These are phyloP conservation scores for Lutjanus argentimaculatus DNA, from an alignment of 2,797 vertebrate species.

Conservation along the genomic window DNA sequence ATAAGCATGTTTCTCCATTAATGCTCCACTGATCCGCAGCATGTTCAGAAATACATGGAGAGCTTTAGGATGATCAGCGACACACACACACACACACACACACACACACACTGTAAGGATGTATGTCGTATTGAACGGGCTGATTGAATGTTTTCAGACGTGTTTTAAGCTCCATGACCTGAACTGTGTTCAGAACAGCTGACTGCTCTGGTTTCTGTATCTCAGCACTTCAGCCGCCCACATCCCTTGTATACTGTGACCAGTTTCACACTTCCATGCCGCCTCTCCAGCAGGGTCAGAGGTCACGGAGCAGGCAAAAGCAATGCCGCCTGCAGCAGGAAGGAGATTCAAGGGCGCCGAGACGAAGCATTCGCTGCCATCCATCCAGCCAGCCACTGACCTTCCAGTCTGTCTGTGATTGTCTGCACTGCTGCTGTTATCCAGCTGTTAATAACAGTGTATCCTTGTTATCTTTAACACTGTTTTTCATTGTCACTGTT, in stretches of 20 bases:
- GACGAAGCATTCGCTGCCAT: background rate
- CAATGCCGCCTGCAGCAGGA: background rate
- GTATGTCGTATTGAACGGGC: background rate
- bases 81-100: slow-evolving; percentile 16
- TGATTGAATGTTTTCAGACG: slow-evolving; percentile 3
- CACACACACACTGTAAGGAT: background rate
- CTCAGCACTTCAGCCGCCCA: too few relatives aligned
- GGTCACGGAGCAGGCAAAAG: slow-evolving; percentile 6
- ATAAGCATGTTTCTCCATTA: slow-evolving; percentile 43
- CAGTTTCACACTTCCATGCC: background rate
- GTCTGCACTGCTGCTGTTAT: background rate
- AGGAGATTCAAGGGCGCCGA: background rate
- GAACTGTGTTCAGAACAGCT: background rate
- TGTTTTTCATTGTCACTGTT: background rate
- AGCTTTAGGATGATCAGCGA: slow-evolving; percentile 19
- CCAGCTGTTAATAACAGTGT: background rate
- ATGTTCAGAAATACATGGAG: slow-evolving; percentile 32
- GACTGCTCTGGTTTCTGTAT: slow-evolving; percentile 2
- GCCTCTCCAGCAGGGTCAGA: slow-evolving; percentile 12
- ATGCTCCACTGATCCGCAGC: slow-evolving; percentile 26
- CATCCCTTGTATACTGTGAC: background rate
- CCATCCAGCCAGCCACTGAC: background rate
- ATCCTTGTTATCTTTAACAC: background rate
- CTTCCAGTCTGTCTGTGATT: background rate
- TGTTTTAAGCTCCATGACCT: background rate